Evolutionary conservation across 2,888 invertebrate genomes (phyloP).

Genomic region (Teinopalpus imperialis): DNA sequence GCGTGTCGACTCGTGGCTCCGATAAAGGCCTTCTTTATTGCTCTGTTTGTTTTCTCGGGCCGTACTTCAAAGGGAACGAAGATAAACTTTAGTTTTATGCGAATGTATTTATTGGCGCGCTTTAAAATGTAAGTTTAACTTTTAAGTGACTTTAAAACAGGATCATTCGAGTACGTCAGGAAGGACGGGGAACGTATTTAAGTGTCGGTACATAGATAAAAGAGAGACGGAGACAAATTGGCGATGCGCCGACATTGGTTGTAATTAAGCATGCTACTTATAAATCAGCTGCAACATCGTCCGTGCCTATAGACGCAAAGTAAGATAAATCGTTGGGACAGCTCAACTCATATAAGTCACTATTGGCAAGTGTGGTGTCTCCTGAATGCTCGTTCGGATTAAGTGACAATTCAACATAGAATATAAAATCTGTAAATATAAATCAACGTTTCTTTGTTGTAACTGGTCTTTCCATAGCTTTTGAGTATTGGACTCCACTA

Average conservation of each 20-base stretch:
- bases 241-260: conserved; percentile 60
- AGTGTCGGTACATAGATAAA: conserved; percentile 55
- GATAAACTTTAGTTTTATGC: conserved; percentile 78
- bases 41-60: conserved; percentile 80
- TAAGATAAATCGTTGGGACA: conserved; percentile 77
- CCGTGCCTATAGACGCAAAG: conserved; percentile 74
- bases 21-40: conserved; percentile 81
- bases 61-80: conserved; percentile 77
- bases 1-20: conserved; percentile 80
- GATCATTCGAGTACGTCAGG: conserved; percentile 47
- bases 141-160: conserved; percentile 37
- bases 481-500: conserved; percentile 35
- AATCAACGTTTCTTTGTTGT: conserved; percentile 20
- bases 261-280: conserved; percentile 74
- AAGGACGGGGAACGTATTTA: conserved; percentile 37
- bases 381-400: conserved; percentile 49
- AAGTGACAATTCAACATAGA: conserved; percentile 34
- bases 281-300: conserved; percentile 72
- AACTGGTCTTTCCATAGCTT: conserved; percentile 33
- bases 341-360: conserved; percentile 66
- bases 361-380: conserved; percentile 68
- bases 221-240: conserved; percentile 59
- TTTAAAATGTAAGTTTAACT: conserved; percentile 43
- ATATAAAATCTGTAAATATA: conserved; percentile 33
- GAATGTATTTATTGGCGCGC: conserved; percentile 66